phyloP scores from a whole-genome alignment of 2,888 invertebrate genomes.

The Chloromyia formosa region DNA sequence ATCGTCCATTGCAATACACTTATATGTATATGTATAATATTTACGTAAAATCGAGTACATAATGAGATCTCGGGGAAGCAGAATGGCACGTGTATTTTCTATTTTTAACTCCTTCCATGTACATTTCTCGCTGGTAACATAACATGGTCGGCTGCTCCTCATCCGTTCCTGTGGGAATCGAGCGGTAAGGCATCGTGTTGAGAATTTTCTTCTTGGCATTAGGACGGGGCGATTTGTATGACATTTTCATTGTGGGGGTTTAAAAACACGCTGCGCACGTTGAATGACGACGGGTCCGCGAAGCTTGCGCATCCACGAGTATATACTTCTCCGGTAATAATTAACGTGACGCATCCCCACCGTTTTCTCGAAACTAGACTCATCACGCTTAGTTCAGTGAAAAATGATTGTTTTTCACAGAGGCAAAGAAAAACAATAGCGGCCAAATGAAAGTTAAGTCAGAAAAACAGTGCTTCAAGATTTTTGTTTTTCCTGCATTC shows the following conservation, averaged over 20 bases:
- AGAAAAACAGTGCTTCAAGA: background rate
- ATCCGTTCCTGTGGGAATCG: background rate
- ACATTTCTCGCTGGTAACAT: background rate
- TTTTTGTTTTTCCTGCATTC: background rate
- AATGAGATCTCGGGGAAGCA: conserved; percentile 12
- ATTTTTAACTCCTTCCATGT: conserved; percentile 27
- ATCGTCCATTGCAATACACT: background rate
- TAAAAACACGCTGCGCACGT: background rate
- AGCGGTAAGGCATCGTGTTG: background rate
- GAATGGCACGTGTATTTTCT: conserved; percentile 18
- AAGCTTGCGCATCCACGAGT: background rate
- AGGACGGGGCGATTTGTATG: background rate
- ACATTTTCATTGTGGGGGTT: conserved; percentile 1
- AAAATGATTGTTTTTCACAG: background rate
- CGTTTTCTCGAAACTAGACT: background rate
- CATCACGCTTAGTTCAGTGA: background rate
- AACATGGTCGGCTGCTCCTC: background rate
- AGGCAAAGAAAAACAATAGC: background rate
- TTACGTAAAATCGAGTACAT: too few relatives aligned
- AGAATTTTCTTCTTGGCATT: background rate
- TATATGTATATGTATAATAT: background rate
- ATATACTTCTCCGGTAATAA: background rate
- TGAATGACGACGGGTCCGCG: background rate
- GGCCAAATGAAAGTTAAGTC: background rate
- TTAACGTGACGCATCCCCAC: background rate